Evolutionary conservation across 2,797 vertebrate genomes (phyloP), one percentile per base, ranked within the genome.

Genomic region (Rhinella marina): DNA sequence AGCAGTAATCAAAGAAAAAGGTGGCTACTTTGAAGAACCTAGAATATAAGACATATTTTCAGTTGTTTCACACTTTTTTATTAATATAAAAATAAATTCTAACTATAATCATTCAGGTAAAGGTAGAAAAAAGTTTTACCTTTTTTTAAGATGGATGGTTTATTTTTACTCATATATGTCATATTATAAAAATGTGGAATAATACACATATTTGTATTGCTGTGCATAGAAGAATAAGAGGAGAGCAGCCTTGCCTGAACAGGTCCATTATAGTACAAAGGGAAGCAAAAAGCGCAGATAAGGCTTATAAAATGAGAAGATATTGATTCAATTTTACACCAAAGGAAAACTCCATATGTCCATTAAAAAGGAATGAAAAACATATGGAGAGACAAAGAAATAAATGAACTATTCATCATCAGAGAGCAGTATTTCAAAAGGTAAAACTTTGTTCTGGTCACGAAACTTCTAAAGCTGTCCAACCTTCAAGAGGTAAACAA

Each of bases 331-430:
- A 48, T 54, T 77, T 52, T 77, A 13, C 1, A 25, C 23, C n/a
- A 77, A 54, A 77, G n/a, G 21, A 77, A 52, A 77, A 23, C n/a
- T 25, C 50, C 75, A 77, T 54, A 77, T 54, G 50, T 54, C 50
- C 23, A 54, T 77, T 54, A 77, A 77, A 76, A 77, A n/a, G 72
- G 48, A 77, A 77, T 77, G 75, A 77, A 16, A 77, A 77, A 77
- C 75, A 77, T 54, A 77, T 54, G 75, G 75, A 23, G 23, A 54
- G 72, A 50, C 10, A 52, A 23, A 75, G 75, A 54, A 52, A 77
- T 52, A 76, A 52, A 76, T 54, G 12, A 76, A 54, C 75, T 54
- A 25, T 25, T 76, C 48, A 76, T 52, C 73, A 52, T 25, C 41
- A 10, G 70, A 48, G 25, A 13, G 73, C 41, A 7, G 73, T 48